Percentiles rank a stretch among this genome's conserved stretches.
Evolutionary conservation across 1,140 invertebrate species (phyloP).

Genomic region (Hycleus cichorii): DNA sequence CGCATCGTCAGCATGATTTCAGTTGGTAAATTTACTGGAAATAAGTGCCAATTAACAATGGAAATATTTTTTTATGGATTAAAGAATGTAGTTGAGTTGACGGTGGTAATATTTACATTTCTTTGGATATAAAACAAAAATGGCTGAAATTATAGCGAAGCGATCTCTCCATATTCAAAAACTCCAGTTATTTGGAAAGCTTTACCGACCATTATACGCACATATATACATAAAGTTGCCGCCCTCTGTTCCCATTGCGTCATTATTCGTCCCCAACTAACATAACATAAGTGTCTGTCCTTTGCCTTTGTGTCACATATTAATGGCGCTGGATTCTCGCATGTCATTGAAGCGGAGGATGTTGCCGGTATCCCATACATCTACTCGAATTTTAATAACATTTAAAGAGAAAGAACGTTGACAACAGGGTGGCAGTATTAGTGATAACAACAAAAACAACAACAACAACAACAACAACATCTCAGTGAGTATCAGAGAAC

Average conservation of each 20-base stretch:
- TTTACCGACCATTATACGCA: too few relatives aligned
- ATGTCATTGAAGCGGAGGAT: constrained; percentile 10
- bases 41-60: too few relatives aligned
- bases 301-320: constrained; percentile 7
- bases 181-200: too few relatives aligned
- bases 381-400: constrained; percentile 13
- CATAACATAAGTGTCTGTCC: constrained; percentile 9
- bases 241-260: neutral
- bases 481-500: neutral
- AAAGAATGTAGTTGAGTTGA: too few relatives aligned
- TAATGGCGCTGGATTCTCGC: constrained; percentile 17
- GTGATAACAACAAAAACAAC: neutral
- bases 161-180: too few relatives aligned
- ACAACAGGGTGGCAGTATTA: neutral
- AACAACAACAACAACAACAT: neutral
- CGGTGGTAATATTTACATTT: too few relatives aligned
- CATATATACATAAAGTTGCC: neutral
- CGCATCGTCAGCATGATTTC: too few relatives aligned
- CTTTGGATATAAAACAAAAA: too few relatives aligned
- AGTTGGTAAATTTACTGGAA: too few relatives aligned
- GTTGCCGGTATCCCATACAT: constrained; percentile 13
- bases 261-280: constrained; percentile 6
- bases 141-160: too few relatives aligned
- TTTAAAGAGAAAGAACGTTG: constrained; percentile 12
- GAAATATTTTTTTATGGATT: too few relatives aligned